Evolutionary conservation across 2,797 vertebrate species (phyloP).

Genomic region (Schizopygopsis malacanthus): DNA sequence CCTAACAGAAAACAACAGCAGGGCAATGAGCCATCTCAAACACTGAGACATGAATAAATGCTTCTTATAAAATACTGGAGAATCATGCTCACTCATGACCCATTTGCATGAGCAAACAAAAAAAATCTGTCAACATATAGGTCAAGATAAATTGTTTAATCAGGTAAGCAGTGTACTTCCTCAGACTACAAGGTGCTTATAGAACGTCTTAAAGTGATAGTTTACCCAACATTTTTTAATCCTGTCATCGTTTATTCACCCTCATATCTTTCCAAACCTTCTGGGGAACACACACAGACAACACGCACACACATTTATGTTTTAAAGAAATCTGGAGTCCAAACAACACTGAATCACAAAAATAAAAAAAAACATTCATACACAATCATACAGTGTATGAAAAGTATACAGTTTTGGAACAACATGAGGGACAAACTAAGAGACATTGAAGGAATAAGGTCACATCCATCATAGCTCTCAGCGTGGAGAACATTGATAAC

Average conservation of each 20-base stretch:
- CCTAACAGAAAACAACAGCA: not conserved
- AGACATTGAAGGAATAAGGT: constrained; percentile 10
- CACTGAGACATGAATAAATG: not conserved
- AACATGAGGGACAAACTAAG: not conserved
- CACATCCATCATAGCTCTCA: constrained; percentile 33
- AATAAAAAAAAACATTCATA: not conserved
- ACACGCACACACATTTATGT: not conserved
- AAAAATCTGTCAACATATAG: not conserved
- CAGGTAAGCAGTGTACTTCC: not conserved
- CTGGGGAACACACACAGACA: not conserved
- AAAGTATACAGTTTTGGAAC: not conserved
- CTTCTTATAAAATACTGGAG: not conserved
- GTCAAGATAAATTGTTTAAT: not conserved
- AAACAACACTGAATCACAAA: not conserved
- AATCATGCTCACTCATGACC: not conserved
- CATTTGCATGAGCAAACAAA: constrained; percentile 23
- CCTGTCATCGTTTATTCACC: not conserved
- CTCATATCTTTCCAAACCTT: not conserved
- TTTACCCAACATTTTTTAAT: not conserved
- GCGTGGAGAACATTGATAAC: constrained; percentile 23
- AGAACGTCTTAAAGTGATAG: not conserved
- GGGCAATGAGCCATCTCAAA: not conserved
- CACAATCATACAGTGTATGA: not conserved
- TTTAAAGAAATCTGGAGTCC: not conserved
- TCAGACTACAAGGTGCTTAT: not conserved